A percentile compares a stretch with the other conserved stretches of the same genome.
These are phyloP conservation scores for Pandion haliaetus DNA, from an alignment of 2,113 vertebrate genomes.

Conservation along the genomic window DNA sequence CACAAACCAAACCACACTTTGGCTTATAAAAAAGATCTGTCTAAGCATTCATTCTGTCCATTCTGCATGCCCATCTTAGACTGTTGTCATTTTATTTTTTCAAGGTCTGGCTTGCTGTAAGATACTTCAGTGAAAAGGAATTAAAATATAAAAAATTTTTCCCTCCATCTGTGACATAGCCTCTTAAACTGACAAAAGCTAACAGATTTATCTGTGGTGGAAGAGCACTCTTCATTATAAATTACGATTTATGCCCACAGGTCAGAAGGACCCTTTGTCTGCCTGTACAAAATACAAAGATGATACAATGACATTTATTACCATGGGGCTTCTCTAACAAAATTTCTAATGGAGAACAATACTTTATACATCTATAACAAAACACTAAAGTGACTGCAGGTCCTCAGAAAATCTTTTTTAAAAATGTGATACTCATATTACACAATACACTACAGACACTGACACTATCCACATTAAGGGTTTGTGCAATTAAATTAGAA, in stretches of 20 bases:
- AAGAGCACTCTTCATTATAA: background rate
- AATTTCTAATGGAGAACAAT: conserved; percentile 19
- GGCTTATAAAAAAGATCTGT: background rate
- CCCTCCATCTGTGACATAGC: background rate
- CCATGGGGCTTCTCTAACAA: background rate
- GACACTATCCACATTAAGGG: conserved; percentile 6
- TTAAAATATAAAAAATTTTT: conserved; percentile 19
- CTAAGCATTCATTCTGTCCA: background rate
- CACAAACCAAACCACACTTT: background rate
- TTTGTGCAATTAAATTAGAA: conserved; percentile 60
- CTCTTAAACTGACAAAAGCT: background rate
- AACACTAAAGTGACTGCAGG: background rate
- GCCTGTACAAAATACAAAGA: background rate
- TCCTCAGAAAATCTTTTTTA: background rate
- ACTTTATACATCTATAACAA: background rate
- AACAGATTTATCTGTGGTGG: background rate
- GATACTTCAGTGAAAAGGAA: background rate
- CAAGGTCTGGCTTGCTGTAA: background rate
- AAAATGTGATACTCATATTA: background rate
- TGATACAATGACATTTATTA: background rate
- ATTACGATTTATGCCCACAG: background rate
- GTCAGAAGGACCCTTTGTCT: conserved; percentile 4
- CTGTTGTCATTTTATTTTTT: background rate
- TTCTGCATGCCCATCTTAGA: background rate
- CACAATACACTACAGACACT: background rate